Conservation (phyloP, 1,140 invertebrate genomes). For the Galleria mellonella region DNA sequence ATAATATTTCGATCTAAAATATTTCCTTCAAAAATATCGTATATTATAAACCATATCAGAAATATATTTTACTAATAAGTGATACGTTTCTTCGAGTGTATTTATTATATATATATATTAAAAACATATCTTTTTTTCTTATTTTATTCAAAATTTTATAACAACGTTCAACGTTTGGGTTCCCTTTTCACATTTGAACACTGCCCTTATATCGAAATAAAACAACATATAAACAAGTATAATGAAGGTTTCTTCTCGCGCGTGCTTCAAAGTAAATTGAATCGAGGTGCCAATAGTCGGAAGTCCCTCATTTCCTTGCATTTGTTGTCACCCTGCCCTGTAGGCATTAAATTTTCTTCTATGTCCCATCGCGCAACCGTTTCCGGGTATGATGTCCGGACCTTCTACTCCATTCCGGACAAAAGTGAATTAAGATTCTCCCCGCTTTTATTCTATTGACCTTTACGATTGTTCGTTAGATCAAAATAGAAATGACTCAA, state of each 20-base stretch:
- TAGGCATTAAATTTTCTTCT: slow-evolving; percentile 56
- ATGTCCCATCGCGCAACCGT: slow-evolving; percentile 22
- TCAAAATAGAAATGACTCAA: slow-evolving; percentile 18
- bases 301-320: slow-evolving; percentile 63
- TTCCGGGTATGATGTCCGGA: slow-evolving; percentile 41
- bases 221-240: slow-evolving; percentile 18
- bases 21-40: too few relatives aligned
- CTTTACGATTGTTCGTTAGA: slow-evolving; percentile 19
- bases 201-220: too few relatives aligned
- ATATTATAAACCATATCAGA: too few relatives aligned
- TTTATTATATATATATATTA: too few relatives aligned
- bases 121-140: too few relatives aligned
- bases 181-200: too few relatives aligned
- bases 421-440: slow-evolving; percentile 39
- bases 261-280: slow-evolving; percentile 51
- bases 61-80: too few relatives aligned
- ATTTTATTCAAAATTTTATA: too few relatives aligned
- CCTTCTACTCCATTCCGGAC: slow-evolving; percentile 13
- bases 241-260: slow-evolving; percentile 10
- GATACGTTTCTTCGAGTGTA: too few relatives aligned
- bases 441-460: slow-evolving; percentile 22
- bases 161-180: too few relatives aligned
- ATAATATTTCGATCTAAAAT: too few relatives aligned
- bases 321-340: slow-evolving; percentile 41
- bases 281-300: slow-evolving; percentile 54